Evolutionary conservation across 2,888 invertebrate species (phyloP).

Genomic region (Coenonympha arcania): DNA sequence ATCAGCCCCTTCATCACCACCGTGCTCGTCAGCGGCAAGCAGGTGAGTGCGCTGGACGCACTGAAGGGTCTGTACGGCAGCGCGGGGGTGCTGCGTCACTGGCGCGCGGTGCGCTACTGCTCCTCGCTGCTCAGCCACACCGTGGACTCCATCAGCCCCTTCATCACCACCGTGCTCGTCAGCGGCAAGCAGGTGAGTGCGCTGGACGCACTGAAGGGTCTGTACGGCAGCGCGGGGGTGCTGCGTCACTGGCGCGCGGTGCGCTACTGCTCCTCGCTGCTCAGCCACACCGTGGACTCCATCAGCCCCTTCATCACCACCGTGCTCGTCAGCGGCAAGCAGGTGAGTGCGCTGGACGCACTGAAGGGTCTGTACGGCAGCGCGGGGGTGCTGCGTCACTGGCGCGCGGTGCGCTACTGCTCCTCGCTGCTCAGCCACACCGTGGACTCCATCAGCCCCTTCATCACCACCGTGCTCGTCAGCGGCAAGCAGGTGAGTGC

Average conservation of each 20-base stretch:
- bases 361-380: constrained; percentile 83
- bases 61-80: constrained; percentile 83
- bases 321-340: constrained; percentile 85
- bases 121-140: constrained; percentile 94
- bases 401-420: constrained; percentile 96
- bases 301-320: constrained; percentile 99
- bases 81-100: constrained; percentile 89
- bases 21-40: constrained; percentile 97
- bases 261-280: constrained; percentile 93
- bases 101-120: constrained; percentile 96
- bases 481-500: constrained; percentile 96
- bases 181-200: constrained; percentile 92
- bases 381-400: constrained; percentile 89
- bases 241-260: constrained; percentile 94
- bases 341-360: constrained; percentile 78
- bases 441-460: constrained; percentile 98
- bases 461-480: constrained; percentile 97
- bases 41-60: constrained; percentile 84
- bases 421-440: constrained; percentile 94
- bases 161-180: constrained; percentile 97
- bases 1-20: constrained; percentile 99
- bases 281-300: constrained; percentile 96
- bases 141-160: constrained; percentile 98
- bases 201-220: constrained; percentile 78
- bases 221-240: constrained; percentile 89